phyloP scores from a whole-genome alignment of 2,888 invertebrate genomes.

The Monoplex corrugatus region DNA sequence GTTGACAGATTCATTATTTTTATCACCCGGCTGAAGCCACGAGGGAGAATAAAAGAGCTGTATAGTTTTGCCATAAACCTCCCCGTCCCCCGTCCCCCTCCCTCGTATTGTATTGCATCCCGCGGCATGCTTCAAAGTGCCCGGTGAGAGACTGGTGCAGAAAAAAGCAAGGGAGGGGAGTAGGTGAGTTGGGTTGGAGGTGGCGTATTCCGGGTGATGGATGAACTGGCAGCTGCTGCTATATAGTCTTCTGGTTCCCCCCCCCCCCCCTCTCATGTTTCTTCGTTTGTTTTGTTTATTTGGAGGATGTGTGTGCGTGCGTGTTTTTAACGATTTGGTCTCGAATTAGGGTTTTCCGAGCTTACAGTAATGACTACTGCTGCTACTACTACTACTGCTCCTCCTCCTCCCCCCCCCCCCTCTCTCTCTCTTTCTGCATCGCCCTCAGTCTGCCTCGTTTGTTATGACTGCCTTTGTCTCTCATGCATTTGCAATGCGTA shows the following conservation, averaged over 20 bases:
- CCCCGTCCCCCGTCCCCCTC: not conserved
- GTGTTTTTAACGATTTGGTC: no score
- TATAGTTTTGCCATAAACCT: not conserved
- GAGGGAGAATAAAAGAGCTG: not conserved
- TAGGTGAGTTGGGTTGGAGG: not conserved
- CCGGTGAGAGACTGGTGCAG: not conserved
- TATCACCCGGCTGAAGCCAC: not conserved
- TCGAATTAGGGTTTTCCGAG: no score
- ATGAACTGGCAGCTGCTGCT: no score
- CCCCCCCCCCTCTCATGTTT: constrained; percentile 31
- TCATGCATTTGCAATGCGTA: no score
- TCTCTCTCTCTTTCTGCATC: no score
- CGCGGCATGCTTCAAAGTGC: not conserved
- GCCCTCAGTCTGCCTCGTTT: no score
- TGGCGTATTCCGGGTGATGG: not conserved
- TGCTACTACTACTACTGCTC: no score
- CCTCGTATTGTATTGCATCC: not conserved
- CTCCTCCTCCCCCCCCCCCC: no score
- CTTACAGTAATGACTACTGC: no score
- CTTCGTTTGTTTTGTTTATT: not conserved
- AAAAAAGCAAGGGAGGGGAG: not conserved
- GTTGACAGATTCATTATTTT: constrained; percentile 28
- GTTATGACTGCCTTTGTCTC: no score
- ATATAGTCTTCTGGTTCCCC: constrained; percentile 45
- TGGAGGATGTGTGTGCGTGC: not conserved